Conservation (phyloP, 2,888 invertebrate species). For the Trichopria drosophilae region DNA sequence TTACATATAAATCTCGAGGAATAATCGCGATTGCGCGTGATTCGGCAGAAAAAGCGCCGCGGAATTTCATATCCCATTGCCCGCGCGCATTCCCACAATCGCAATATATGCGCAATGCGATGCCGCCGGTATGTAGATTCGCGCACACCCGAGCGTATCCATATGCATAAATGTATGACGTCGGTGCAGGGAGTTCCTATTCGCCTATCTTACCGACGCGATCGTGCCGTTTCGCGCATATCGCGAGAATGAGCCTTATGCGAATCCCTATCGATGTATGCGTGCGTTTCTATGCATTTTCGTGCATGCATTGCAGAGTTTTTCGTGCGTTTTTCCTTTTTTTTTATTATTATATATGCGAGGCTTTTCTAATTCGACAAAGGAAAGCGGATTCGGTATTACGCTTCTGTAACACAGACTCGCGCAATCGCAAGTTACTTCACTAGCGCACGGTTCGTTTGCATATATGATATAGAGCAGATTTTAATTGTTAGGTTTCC, state of each 20-base stretch:
- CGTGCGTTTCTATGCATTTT: background rate
- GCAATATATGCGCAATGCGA: background rate
- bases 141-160: background rate
- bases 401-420: no score
- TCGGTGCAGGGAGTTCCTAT: background rate
- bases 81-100: background rate
- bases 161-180: slow-evolving; percentile 2
- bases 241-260: no score
- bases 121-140: background rate
- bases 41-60: background rate
- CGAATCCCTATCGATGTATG: background rate
- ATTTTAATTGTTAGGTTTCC: no score
- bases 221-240: no score
- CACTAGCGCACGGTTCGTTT: no score
- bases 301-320: background rate
- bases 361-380: no score
- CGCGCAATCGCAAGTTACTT: no score
- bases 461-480: no score
- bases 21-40: slow-evolving; percentile 1
- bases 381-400: no score
- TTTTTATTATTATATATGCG: no score
- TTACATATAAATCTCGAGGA: no score
- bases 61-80: no score
- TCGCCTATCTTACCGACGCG: background rate
- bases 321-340: background rate